These are phyloP conservation scores for Fregata magnificens DNA, from an alignment of 2,113 vertebrate species.

Conservation along the genomic window DNA sequence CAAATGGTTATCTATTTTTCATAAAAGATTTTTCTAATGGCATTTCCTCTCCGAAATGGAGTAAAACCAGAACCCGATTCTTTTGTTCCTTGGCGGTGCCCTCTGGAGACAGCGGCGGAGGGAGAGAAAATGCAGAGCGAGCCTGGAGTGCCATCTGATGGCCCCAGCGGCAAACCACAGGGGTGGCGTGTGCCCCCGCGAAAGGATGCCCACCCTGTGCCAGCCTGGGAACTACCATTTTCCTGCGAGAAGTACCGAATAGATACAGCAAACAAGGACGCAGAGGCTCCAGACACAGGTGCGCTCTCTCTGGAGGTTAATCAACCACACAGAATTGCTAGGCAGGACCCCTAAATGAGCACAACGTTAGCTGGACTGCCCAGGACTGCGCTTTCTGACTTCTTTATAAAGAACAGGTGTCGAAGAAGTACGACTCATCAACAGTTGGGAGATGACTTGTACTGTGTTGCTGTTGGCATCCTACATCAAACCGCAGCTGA, in stretches of 20 bases:
- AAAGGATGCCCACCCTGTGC: too few species aligned
- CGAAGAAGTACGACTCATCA: neutral
- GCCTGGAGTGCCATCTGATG: slow-evolving; percentile 37
- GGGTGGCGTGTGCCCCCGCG: too few species aligned
- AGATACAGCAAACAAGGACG: neutral
- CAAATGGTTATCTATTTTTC: neutral
- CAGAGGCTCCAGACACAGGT: neutral
- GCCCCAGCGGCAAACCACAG: too few species aligned
- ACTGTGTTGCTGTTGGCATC: neutral
- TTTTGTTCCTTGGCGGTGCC: slow-evolving; percentile 6
- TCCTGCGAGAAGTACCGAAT: fast-evolving
- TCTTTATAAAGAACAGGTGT: neutral
- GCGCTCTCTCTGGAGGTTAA: neutral
- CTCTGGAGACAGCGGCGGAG: neutral
- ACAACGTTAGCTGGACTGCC: neutral
- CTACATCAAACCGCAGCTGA: neutral
- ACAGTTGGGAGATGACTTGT: neutral
- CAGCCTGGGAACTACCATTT: too few species aligned
- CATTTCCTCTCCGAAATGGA: neutral
- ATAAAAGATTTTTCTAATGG: neutral
- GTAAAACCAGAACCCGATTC: neutral
- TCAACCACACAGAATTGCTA: fast-evolving
- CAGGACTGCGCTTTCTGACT: neutral
- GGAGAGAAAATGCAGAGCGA: neutral
- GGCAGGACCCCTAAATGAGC: fast-evolving